Percentiles rank a stretch among this genome's conserved stretches.
Evolutionary conservation across 2,797 vertebrate species (phyloP).

Genomic region (Pristis pectinata): DNA sequence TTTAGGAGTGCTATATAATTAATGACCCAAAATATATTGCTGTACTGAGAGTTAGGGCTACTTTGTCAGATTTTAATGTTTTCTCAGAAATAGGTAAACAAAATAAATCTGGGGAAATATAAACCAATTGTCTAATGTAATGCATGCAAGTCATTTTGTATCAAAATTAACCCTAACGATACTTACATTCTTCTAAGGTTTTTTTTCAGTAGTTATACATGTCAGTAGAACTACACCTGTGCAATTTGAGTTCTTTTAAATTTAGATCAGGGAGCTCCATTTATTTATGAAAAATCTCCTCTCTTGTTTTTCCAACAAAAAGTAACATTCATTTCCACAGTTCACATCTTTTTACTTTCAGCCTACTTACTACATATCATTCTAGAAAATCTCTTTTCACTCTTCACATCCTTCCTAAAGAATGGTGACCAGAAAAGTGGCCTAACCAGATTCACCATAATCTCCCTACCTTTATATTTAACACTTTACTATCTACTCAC

Average conservation of each 20-base stretch:
- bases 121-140: not conserved
- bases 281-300: not conserved
- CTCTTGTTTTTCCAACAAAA: not conserved
- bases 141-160: not conserved
- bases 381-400: no score
- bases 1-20: not conserved
- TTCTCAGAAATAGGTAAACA: not conserved
- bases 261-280: not conserved
- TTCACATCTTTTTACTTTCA: not conserved
- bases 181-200: not conserved
- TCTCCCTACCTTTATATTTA: no score
- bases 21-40: conserved; percentile 24
- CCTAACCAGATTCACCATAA: no score
- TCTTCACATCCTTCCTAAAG: no score
- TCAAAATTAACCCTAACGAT: not conserved
- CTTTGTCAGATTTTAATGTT: not conserved
- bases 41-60: not conserved
- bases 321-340: not conserved
- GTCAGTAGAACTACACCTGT: not conserved
- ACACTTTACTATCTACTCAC: no score
- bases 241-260: not conserved
- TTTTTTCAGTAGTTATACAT: not conserved
- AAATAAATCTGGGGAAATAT: not conserved
- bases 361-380: no score
- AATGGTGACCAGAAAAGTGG: no score